Evolutionary conservation across 2,797 vertebrate species (phyloP).

Genomic region (Coregonus suidteri): DNA sequence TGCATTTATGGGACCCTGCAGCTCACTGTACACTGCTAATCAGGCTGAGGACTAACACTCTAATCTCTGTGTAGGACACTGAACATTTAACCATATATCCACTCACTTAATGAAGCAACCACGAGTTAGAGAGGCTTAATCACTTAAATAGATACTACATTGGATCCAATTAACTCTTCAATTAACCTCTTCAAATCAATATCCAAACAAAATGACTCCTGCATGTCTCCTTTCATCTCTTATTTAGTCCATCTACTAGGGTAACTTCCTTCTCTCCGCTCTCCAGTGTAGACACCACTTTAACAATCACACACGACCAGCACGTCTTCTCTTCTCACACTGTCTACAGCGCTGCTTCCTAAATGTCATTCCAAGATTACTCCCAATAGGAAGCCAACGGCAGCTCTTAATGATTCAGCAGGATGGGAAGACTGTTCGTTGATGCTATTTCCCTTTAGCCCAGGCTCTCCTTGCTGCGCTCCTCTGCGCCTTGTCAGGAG

Average conservation of each 20-base stretch:
- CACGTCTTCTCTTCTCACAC: neutral
- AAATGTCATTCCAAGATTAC: neutral
- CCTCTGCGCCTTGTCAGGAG: conserved; percentile 46
- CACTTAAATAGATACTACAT: conserved; percentile 38
- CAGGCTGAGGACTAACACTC: conserved; percentile 56
- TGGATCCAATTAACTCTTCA: conserved; percentile 51
- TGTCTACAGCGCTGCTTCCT: neutral
- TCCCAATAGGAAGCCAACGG: conserved; percentile 42
- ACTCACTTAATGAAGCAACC: conserved; percentile 11
- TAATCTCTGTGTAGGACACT: conserved; percentile 23
- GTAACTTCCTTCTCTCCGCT: conserved; percentile 37
- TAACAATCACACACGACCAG: conserved; percentile 13
- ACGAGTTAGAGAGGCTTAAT: conserved; percentile 26
- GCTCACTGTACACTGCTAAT: conserved; percentile 58
- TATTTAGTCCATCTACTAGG: conserved; percentile 43
- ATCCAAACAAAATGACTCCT: conserved; percentile 36
- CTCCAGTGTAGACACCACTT: conserved; percentile 5
- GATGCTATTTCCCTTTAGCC: conserved; percentile 17
- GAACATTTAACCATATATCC: conserved; percentile 10
- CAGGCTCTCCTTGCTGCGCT: neutral
- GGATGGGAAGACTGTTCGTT: neutral
- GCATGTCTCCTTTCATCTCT: conserved; percentile 9
- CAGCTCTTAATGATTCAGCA: conserved; percentile 46
- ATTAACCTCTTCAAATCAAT: conserved; percentile 25
- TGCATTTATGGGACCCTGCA: conserved; percentile 71